phyloP scores from a whole-genome alignment of 2,113 vertebrate genomes.

The Megaptera novaeangliae region DNA sequence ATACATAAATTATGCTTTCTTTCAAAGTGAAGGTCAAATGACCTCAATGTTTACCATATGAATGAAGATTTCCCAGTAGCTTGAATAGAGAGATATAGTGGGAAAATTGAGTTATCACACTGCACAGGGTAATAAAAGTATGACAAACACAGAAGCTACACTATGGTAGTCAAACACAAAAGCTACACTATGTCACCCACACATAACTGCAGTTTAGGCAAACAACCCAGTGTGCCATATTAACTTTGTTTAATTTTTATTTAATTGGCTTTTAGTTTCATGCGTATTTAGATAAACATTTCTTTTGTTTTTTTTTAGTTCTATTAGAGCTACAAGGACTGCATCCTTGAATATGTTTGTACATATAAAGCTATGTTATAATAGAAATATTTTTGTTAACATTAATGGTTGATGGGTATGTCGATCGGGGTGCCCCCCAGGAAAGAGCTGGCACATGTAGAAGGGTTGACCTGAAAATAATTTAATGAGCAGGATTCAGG shows the following conservation, averaged over 20 bases:
- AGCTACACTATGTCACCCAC: background rate
- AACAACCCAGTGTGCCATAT: background rate
- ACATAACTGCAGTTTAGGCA: background rate
- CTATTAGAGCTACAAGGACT: background rate
- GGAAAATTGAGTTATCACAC: background rate
- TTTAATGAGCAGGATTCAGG: background rate
- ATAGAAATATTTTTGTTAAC: background rate
- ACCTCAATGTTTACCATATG: slow-evolving; percentile 37
- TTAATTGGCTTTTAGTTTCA: background rate
- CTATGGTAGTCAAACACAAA: background rate
- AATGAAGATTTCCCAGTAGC: slow-evolving; percentile 46
- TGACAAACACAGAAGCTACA: background rate
- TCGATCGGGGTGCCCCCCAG: background rate
- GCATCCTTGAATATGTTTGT: background rate
- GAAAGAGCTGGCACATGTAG: background rate
- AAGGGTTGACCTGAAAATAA: background rate
- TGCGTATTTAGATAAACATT: background rate
- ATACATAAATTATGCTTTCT: slow-evolving; percentile 42
- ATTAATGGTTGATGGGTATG: background rate
- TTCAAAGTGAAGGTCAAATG: slow-evolving; percentile 61
- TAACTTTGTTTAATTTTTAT: background rate
- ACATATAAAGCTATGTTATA: background rate
- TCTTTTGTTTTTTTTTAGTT: background rate
- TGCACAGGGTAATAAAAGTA: background rate
- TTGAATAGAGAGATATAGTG: background rate